Evolutionary conservation across 1,140 invertebrate species (phyloP), one percentile per base, ranked within the genome.

Genomic region (Pantala flavescens): DNA sequence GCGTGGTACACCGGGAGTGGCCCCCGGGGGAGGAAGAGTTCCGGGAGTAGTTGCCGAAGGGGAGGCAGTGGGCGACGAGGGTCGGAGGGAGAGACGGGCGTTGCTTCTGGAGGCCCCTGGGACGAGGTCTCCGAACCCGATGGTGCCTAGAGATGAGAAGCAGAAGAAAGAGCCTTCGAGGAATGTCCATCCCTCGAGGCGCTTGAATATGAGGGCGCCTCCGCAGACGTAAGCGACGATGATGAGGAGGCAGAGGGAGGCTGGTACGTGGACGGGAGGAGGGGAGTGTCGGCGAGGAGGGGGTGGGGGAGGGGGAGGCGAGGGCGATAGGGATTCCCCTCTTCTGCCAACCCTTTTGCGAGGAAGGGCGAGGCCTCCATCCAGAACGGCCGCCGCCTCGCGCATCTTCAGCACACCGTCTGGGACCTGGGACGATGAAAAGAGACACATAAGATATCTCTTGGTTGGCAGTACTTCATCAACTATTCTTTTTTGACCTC

Each of bases 111-210:
- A 63, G 82, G 79, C 76, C 75, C 88, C 83, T 72, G 93, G 88
- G 77, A 90, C 84, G 77, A 96, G 84, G 78, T 96, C 92, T 7
- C 94, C 94, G 79, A 97, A 96, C 0, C 94, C 94, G 76, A 95
- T 94, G 1, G 93, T 95, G 71, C 91, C 91, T 73, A 95, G 84
- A 74, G 93, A 95, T 23, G 96, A 94, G 84, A 97, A 98, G 80
- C 95, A 97, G 82, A 98, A 98, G 83, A 96, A 98, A 77, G 91
- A 90, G 24, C 94, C 94, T 80, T 98, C 96, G 19, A 98, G 84
- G 24, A 95, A 87, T 28, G 88, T 91, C 96, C 96, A 98, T 71
- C 90, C 93, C 86, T 93, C 91, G 24, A 93, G 86, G 81, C 92
- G 91, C 80, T 93, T 89, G 83, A 99, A 99, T 72, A 98, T 86